Percentiles rank a stretch among this genome's conserved stretches.
phyloP scores from a whole-genome alignment of 2,888 invertebrate species.

The Volucella inflata region DNA sequence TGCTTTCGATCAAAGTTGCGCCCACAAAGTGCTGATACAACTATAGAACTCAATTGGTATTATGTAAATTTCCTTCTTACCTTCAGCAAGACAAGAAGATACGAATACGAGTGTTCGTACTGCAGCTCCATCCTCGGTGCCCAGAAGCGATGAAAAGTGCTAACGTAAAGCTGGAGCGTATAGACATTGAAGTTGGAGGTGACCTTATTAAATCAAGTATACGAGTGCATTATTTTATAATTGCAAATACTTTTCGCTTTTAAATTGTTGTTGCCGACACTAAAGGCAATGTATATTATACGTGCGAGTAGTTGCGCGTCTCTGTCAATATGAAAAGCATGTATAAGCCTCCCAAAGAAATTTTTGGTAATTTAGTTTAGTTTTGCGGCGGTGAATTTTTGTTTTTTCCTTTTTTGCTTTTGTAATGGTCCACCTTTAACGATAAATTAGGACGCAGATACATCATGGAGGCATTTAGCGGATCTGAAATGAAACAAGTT shows the following conservation, averaged over 20 bases:
- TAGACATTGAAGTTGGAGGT: constrained; percentile 36
- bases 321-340: constrained; percentile 1
- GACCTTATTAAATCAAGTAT: constrained; percentile 71
- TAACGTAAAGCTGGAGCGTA: neutral
- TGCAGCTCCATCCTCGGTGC: constrained; percentile 35
- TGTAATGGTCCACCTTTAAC: constrained; percentile 34
- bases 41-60: constrained; percentile 62
- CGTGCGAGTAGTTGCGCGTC: neutral
- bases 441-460: constrained; percentile 65
- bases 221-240: constrained; percentile 64
- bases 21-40: constrained; percentile 19
- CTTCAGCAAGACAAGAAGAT: constrained; percentile 1
- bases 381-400: neutral
- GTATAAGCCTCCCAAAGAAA: constrained; percentile 1
- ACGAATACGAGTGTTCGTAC: constrained; percentile 3
- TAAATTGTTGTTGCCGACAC: constrained; percentile 6
- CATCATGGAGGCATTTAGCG: constrained; percentile 46
- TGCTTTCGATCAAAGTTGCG: constrained; percentile 58
- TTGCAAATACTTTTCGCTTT: constrained; percentile 67
- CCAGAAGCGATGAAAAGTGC: constrained; percentile 49
- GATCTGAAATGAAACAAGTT: constrained; percentile 67
- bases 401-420: constrained; percentile 17
- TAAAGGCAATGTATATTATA: neutral
- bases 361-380: constrained; percentile 24
- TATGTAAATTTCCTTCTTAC: constrained; percentile 71